Base-by-base conservation (phyloP, 2,113 vertebrate genomes). In the Xiphophorus couchianus region DNA sequence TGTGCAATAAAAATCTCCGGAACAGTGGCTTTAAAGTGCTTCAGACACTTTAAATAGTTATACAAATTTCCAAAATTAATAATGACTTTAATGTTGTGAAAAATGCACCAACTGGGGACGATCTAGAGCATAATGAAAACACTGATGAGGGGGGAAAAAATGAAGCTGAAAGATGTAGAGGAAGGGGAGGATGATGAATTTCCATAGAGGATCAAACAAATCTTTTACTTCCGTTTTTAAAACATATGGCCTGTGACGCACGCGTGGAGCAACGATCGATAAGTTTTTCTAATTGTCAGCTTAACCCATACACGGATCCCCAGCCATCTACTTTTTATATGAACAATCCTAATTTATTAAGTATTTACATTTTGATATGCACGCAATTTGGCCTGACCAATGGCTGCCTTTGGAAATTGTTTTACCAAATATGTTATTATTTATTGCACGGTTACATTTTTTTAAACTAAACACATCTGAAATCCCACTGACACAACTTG, bases 251-350 rank as follows among this genome's bases (percentile, higher is more conserved):
- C 76, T 81, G 70, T 71, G 71, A 78, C 27, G 76, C 84, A 76
- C 91, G 78, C 84, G 76, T 74, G 89, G 76, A 83, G 90, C 90
- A 90, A 82, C 83, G 88, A 91, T 94, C 90, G 81, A 94, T 93
- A 71, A 54, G 61, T 51, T 84, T 75, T 39, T 71, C 62, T 63
- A 22, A 15, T 68, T 69, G 60, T 73, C 28, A 76, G 51, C 31
- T 44, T 31, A 22, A 44, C n/a, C 65, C 27, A 60, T 9, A 37
- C 62, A 62, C 14, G 58, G 0, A 19, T 1, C 33, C 39, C 29
- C 25, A 6, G 51, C 2, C 14, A 19, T 58, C 19, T 29, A 5
- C 4, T 39, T 30, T 30, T 3, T 14, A 3, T 10, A 25, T 27
- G 9, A n/a, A 42, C 35, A 30, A 15, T n/a, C 17, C 58, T 2